These are phyloP conservation scores for Rhinolophus ferrumequinum DNA, from an alignment of 2,113 vertebrate species.

Conservation along the genomic window DNA sequence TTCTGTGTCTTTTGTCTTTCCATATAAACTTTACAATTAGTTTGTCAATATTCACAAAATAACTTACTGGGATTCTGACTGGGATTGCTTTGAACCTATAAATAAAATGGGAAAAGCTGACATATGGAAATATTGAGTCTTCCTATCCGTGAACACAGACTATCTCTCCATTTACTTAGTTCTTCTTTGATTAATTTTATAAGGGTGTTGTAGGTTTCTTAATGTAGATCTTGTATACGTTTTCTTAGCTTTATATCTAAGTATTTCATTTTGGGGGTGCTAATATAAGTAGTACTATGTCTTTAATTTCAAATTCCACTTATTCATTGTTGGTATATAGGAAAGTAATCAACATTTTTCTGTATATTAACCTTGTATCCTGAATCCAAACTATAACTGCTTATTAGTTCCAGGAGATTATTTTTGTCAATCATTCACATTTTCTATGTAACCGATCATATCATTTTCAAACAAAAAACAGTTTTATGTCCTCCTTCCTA, in stretches of 20 bases:
- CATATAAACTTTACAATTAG: neutral
- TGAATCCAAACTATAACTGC: neutral
- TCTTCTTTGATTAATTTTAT: neutral
- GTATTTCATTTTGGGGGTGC: neutral
- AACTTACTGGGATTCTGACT: neutral
- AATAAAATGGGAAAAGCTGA: neutral
- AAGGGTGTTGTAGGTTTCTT: neutral
- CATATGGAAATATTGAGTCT: neutral
- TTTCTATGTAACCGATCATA: neutral
- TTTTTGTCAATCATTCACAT: neutral
- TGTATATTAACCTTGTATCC: neutral
- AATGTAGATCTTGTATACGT: neutral
- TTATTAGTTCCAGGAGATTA: neutral
- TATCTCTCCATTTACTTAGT: neutral
- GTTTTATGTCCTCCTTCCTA: neutral
- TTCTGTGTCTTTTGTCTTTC: neutral
- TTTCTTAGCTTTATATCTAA: neutral
- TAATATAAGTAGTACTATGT: neutral
- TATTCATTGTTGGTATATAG: neutral
- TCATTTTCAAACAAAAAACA: neutral
- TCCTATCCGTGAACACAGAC: neutral
- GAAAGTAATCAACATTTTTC: neutral
- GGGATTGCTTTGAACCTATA: neutral
- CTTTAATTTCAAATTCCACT: neutral
- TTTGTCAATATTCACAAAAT: neutral